A percentile compares a stretch with the other conserved stretches of the same genome.
Conservation (phyloP, 2,888 invertebrate species). For the Hetaerina titia region DNA sequence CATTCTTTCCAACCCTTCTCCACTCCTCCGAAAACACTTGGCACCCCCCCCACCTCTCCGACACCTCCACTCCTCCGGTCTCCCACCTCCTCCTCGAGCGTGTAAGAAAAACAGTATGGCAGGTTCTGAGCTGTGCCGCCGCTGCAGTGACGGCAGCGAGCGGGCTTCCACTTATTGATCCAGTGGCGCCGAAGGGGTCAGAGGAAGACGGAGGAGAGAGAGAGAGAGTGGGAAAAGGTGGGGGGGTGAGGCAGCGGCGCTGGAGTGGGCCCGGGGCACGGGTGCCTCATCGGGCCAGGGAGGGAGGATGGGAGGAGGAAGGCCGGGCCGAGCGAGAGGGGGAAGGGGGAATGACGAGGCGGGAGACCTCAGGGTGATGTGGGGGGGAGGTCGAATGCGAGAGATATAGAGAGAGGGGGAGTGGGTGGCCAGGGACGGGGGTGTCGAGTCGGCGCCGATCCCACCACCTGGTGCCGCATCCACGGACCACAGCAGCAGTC, state of each 20-base stretch:
- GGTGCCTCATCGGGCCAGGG: background rate
- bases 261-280: slow-evolving; percentile 9
- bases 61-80: background rate
- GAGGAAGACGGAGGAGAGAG: background rate
- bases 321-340: background rate
- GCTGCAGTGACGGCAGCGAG: slow-evolving; percentile 65
- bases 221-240: background rate
- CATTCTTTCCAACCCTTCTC: background rate
- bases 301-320: background rate
- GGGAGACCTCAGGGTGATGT: background rate
- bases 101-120: slow-evolving; percentile 57
- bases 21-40: background rate
- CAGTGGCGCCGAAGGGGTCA: slow-evolving; percentile 59
- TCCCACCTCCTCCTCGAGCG: slow-evolving; percentile 9
- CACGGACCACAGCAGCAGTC: slow-evolving; percentile 61
- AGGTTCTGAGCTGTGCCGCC: slow-evolving; percentile 56
- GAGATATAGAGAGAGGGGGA: background rate
- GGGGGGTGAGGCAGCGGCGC: background rate
- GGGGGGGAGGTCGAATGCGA: background rate
- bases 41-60: background rate
- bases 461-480: slow-evolving; percentile 66
- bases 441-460: slow-evolving; percentile 59
- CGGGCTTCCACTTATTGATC: slow-evolving; percentile 63
- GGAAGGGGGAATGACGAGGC: background rate
- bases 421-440: background rate